A percentile compares a stretch with the other conserved stretches of the same genome.
Evolutionary conservation across 2,113 vertebrate species (phyloP).

Genomic region (Meleagris gallopavo): DNA sequence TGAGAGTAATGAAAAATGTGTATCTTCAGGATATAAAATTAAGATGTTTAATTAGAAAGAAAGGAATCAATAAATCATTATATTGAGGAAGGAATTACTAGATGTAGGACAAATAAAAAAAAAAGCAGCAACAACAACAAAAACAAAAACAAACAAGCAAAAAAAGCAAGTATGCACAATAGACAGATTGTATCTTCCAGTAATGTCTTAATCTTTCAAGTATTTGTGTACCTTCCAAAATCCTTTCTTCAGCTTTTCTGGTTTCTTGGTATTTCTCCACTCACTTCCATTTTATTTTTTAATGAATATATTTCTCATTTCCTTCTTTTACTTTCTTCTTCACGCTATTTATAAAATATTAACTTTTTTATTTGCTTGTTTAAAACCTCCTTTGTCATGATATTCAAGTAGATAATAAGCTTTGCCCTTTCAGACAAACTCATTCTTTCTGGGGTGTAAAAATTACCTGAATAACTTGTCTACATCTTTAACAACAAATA

Average conservation of each 20-base stretch:
- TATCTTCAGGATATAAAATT: neutral
- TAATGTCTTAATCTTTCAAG: neutral
- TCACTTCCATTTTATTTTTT: neutral
- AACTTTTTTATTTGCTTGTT: neutral
- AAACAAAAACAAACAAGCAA: too few species aligned
- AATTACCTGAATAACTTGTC: neutral
- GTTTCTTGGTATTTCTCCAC: neutral
- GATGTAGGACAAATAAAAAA: neutral
- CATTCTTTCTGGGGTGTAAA: neutral
- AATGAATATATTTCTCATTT: neutral
- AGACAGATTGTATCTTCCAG: neutral
- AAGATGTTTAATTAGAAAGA: neutral
- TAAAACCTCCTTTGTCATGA: neutral
- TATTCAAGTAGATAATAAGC: neutral
- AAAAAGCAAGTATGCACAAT: neutral
- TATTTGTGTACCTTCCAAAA: neutral
- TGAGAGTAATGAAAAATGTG: neutral
- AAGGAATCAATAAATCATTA: neutral
- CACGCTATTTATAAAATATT: neutral
- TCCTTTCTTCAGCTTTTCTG: neutral
- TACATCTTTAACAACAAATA: neutral
- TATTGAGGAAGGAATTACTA: neutral
- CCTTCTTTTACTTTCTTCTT: neutral
- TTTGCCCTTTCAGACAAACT: neutral
- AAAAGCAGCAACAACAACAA: neutral